Percentiles rank a stretch among this genome's conserved stretches.
phyloP scores from a whole-genome alignment of 2,888 invertebrate species.

The Cecidostiba fungosa region DNA sequence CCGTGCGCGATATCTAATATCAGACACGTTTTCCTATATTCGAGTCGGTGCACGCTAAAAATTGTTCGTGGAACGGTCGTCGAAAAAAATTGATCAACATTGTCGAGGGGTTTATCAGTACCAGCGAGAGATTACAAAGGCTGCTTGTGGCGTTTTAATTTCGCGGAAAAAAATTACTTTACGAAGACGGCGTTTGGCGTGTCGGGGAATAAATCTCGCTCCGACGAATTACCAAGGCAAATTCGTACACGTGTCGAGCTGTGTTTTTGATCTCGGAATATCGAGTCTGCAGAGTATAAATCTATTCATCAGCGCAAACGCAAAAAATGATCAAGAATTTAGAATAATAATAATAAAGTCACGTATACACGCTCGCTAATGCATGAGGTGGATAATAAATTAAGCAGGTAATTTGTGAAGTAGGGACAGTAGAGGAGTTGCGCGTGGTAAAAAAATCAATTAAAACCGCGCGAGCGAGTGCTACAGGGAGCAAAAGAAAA shows the following conservation, averaged over 20 bases:
- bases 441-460: slow-evolving; percentile 53
- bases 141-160: no score
- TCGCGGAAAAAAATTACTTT: not conserved
- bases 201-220: slow-evolving; percentile 3
- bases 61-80: not conserved
- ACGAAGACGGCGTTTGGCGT: not conserved
- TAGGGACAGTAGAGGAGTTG: not conserved
- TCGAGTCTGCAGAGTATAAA: not conserved
- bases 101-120: not conserved
- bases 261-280: not conserved
- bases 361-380: slow-evolving; percentile 19
- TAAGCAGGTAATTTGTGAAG: slow-evolving; percentile 51
- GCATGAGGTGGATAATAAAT: slow-evolving; percentile 45
- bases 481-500: slow-evolving; percentile 29
- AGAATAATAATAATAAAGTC: not conserved
- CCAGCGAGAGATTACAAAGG: not conserved
- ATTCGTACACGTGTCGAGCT: not conserved
- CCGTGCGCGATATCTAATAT: slow-evolving; percentile 18
- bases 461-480: slow-evolving; percentile 27
- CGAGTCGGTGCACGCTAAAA: not conserved
- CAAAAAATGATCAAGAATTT: not conserved
- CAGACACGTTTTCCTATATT: not conserved
- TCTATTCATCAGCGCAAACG: not conserved
- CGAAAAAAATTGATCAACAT: not conserved
- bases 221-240: slow-evolving; percentile 20